A percentile compares a stretch with the other conserved stretches of the same genome.
phyloP scores from a whole-genome alignment of 2,888 invertebrate species.

The Halictus quadricinctus region DNA sequence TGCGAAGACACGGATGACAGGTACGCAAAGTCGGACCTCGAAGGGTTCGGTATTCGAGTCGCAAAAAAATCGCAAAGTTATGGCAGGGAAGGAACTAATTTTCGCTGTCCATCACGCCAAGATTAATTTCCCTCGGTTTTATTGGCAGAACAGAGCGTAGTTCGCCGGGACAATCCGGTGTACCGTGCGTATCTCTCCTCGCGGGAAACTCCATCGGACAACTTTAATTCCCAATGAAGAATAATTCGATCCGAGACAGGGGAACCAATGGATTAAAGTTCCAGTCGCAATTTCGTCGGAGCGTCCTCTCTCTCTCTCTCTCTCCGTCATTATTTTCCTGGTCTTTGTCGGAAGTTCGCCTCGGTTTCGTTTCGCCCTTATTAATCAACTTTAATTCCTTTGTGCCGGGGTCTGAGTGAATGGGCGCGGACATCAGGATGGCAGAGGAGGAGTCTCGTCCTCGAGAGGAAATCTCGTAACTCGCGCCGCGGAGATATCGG shows the following conservation, averaged over 20 bases:
- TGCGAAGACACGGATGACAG: too few relatives aligned
- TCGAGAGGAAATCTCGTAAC: slow-evolving; percentile 23
- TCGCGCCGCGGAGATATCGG: background rate
- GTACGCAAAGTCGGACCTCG: too few relatives aligned
- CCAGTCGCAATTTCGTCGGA: slow-evolving; percentile 19
- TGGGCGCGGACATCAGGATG: background rate
- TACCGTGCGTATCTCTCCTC: background rate
- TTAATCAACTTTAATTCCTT: slow-evolving; percentile 48
- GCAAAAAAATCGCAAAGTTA: background rate
- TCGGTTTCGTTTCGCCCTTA: slow-evolving; percentile 14
- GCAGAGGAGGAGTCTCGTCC: background rate
- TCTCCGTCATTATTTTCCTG: slow-evolving; percentile 47
- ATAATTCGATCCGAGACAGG: slow-evolving; percentile 6
- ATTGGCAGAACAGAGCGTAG: background rate
- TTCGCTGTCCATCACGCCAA: background rate
- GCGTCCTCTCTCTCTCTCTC: background rate
- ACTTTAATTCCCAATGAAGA: slow-evolving; percentile 25
- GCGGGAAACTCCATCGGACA: slow-evolving; percentile 18
- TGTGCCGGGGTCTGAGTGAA: slow-evolving; percentile 18
- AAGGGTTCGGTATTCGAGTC: background rate
- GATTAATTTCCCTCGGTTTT: background rate
- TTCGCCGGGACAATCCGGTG: background rate
- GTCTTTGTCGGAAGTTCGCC: slow-evolving; percentile 11
- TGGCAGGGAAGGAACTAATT: background rate
- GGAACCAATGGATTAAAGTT: slow-evolving; percentile 4